phyloP scores from a whole-genome alignment of 1,140 invertebrate genomes.

The Lepidotrigona ventralis region DNA sequence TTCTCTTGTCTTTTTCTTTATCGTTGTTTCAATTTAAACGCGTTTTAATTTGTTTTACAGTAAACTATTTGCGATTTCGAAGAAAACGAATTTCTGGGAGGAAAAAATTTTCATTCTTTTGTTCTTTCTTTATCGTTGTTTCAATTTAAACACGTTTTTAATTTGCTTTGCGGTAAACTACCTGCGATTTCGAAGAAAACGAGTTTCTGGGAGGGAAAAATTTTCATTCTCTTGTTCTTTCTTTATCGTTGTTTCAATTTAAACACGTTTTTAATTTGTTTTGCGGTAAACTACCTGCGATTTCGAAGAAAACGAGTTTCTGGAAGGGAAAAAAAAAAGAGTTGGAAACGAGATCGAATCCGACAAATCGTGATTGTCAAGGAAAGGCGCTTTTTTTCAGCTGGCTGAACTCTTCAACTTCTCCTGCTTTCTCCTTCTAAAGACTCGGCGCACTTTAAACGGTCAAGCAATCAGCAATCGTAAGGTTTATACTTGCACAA shows the following conservation, averaged over 20 bases:
- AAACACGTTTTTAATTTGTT: neutral
- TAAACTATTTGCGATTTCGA: too few species aligned
- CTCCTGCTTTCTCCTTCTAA: conserved; percentile 47
- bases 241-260: neutral
- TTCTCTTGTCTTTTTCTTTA: neutral
- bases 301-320: too few species aligned
- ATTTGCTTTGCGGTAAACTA: neutral
- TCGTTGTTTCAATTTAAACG: neutral
- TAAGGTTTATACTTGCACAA: neutral
- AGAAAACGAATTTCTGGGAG: neutral
- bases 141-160: too few species aligned
- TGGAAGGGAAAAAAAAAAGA: neutral
- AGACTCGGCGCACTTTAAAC: conserved; percentile 13
- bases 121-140: neutral
- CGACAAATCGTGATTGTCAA: neutral
- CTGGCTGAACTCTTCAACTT: conserved; percentile 22
- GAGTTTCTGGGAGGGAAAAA: neutral
- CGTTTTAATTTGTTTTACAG: neutral
- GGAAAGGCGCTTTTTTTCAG: neutral
- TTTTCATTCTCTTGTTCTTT: neutral
- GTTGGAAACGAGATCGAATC: neutral
- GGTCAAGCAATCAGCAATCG: neutral
- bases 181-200: too few species aligned
- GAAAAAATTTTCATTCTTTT: neutral
- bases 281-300: rapidly evolving